Percentiles rank a stretch among this genome's conserved stretches.
phyloP scores from a whole-genome alignment of 2,797 vertebrate genomes.

The Meda fulgida region DNA sequence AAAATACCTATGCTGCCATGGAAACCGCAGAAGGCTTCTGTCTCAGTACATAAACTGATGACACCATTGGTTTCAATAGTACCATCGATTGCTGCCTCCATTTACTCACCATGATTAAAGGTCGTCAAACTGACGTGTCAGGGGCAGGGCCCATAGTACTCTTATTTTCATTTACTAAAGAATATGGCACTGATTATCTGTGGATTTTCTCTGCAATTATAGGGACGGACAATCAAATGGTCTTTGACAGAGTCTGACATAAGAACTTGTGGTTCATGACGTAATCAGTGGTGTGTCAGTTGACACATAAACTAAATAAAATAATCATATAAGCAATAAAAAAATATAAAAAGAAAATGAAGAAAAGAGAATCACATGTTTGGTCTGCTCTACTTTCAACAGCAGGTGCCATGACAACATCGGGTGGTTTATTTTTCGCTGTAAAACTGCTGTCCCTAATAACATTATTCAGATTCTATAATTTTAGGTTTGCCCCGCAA shows the following conservation, averaged over 20 bases:
- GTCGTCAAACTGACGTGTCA: constrained; percentile 32
- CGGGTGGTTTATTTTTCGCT: constrained; percentile 12
- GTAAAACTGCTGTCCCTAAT: background rate
- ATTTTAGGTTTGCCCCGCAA: constrained; percentile 22
- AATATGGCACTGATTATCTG: background rate
- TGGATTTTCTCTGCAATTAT: constrained; percentile 34
- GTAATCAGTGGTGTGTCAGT: constrained; percentile 6
- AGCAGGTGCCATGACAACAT: constrained; percentile 29
- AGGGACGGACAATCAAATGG: constrained; percentile 31
- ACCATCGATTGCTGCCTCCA: constrained; percentile 38
- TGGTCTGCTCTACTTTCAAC: background rate
- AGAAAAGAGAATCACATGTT: background rate
- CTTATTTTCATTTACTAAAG: constrained; percentile 39
- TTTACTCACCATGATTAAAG: constrained; percentile 52
- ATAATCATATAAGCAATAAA: constrained; percentile 16
- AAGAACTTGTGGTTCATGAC: background rate
- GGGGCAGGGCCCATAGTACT: constrained; percentile 3
- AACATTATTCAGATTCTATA: constrained; percentile 2
- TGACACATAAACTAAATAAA: background rate
- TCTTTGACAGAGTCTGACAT: constrained; percentile 1
- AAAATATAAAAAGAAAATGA: background rate
- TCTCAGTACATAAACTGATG: constrained; percentile 52
- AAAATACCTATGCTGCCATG: constrained; percentile 52
- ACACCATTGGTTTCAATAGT: constrained; percentile 39
- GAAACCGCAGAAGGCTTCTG: constrained; percentile 47